Evolutionary conservation across 2,797 vertebrate species (phyloP).

Genomic region (Bradypodion ventrale): DNA sequence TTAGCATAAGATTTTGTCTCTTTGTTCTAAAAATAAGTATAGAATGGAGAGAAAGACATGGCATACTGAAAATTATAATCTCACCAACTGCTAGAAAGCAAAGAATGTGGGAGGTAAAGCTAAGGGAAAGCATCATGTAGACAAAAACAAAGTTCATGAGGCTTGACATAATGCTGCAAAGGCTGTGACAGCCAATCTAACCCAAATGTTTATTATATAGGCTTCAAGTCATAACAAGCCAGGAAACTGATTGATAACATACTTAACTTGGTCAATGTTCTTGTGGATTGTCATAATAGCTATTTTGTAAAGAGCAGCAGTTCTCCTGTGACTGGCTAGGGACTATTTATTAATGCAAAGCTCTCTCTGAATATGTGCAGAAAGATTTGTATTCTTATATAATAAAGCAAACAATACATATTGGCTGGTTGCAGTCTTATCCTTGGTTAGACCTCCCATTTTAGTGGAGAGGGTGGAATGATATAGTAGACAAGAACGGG

Average conservation of each 20-base stretch:
- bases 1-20: constrained; percentile 32
- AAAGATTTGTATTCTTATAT: not conserved
- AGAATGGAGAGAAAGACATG: constrained; percentile 21
- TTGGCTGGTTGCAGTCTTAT: not conserved
- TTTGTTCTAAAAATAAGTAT: constrained; percentile 1
- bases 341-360: not conserved
- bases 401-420: not conserved
- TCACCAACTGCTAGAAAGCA: constrained; percentile 42
- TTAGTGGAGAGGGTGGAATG: too few relatives aligned
- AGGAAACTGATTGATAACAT: not conserved
- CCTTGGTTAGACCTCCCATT: not conserved
- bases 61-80: constrained; percentile 48
- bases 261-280: not conserved
- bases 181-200: constrained; percentile 37
- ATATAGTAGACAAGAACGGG: too few relatives aligned
- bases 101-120: constrained; percentile 40
- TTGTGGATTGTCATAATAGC: not conserved
- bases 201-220: constrained; percentile 14
- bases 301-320: not conserved
- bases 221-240: not conserved
- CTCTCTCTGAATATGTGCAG: not conserved
- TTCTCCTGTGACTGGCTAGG: not conserved
- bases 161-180: not conserved
- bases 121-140: constrained; percentile 6
- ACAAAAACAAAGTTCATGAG: constrained; percentile 49